Percentiles rank a stretch among this genome's conserved stretches.
Evolutionary conservation across 2,797 vertebrate species (phyloP).

Genomic region (Etheostoma perlongum): DNA sequence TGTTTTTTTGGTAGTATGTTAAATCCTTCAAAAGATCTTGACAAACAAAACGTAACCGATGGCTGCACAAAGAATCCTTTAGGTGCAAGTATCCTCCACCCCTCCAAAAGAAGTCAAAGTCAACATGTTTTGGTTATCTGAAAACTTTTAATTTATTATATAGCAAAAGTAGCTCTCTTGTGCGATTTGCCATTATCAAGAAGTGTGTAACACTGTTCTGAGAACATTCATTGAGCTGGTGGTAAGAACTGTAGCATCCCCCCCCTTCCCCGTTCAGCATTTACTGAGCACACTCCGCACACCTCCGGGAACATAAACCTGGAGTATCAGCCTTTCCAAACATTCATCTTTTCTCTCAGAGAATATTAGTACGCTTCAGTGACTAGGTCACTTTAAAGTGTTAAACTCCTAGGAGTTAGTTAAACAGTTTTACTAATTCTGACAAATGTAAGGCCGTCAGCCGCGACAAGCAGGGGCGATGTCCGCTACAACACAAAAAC

Average conservation of each 20-base stretch:
- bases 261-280: slow-evolving; percentile 35
- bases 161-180: slow-evolving; percentile 81
- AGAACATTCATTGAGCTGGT: slow-evolving; percentile 74
- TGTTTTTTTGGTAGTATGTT: no score
- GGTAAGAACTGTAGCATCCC: slow-evolving; percentile 44
- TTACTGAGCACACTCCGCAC: slow-evolving; percentile 49
- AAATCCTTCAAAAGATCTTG: background rate
- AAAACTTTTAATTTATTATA: slow-evolving; percentile 80
- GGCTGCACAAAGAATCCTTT: background rate
- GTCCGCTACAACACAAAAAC: slow-evolving; percentile 48
- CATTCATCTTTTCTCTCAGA: slow-evolving; percentile 98
- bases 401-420: slow-evolving; percentile 99
- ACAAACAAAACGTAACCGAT: background rate
- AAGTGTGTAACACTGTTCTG: slow-evolving; percentile 71
- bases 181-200: slow-evolving; percentile 62
- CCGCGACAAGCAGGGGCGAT: slow-evolving; percentile 80
- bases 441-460: slow-evolving; percentile 89
- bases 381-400: slow-evolving; percentile 97
- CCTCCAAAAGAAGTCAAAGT: slow-evolving; percentile 28
- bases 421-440: slow-evolving; percentile 90
- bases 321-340: slow-evolving; percentile 83
- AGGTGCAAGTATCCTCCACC: background rate
- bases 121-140: slow-evolving; percentile 58
- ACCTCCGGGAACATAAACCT: slow-evolving; percentile 56
- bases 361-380: slow-evolving; percentile 97